Percentiles rank a stretch among this genome's conserved stretches.
Conservation (phyloP, 53 echinoderm and acorn worm genomes). For the Henricia sp. region DNA sequence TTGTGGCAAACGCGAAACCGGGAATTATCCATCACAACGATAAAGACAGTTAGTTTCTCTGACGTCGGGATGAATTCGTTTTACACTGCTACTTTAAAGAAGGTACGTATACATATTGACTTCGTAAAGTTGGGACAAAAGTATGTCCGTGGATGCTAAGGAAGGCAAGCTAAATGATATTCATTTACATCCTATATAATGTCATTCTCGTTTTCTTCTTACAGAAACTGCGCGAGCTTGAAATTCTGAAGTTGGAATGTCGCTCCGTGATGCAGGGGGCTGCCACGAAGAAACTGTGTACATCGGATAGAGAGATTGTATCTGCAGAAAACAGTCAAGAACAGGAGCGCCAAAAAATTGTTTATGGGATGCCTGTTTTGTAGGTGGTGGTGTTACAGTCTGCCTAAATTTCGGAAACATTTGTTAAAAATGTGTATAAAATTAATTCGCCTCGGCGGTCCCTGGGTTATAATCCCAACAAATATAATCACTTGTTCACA, state of each 20-base stretch:
- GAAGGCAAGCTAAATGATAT: not conserved
- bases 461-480: too few species aligned
- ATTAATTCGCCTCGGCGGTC: too few species aligned
- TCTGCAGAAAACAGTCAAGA: too few species aligned
- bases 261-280: not conserved
- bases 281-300: too few species aligned
- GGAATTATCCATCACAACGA: constrained; percentile 42
- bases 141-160: too few species aligned
- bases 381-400: not conserved
- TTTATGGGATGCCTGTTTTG: too few species aligned
- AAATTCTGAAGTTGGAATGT: not conserved
- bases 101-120: not conserved
- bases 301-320: too few species aligned
- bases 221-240: constrained; percentile 32
- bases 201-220: not conserved
- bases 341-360: too few species aligned
- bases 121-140: too few species aligned
- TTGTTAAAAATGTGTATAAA: not conserved
- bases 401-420: not conserved
- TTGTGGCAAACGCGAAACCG: constrained; percentile 15
- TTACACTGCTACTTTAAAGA: too few species aligned
- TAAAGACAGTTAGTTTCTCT: constrained; percentile 18
- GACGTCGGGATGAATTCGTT: not conserved
- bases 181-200: not conserved
- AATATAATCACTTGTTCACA: too few species aligned